These are phyloP conservation scores for Thalassarche chlororhynchos DNA, from an alignment of 2,113 vertebrate species.

Conservation along the genomic window DNA sequence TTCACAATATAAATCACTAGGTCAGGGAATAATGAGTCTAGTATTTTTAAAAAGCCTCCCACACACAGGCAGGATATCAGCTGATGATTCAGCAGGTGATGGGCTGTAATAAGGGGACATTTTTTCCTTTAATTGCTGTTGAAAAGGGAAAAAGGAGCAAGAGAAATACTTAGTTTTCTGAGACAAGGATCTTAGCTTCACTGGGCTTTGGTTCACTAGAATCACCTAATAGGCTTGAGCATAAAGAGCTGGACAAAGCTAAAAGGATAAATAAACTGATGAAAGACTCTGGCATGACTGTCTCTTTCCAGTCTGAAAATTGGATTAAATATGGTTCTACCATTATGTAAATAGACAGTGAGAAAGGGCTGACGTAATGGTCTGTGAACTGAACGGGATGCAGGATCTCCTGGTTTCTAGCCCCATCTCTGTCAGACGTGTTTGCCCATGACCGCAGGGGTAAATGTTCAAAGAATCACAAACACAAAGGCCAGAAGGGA, in stretches of 20 bases:
- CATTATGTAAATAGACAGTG: background rate
- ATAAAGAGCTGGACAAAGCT: background rate
- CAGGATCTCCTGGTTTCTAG: background rate
- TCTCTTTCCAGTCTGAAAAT: background rate
- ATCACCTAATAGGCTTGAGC: background rate
- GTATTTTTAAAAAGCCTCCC: slow-evolving; percentile 18
- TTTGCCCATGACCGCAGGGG: background rate
- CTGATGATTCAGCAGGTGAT: slow-evolving; percentile 33
- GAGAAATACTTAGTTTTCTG: background rate
- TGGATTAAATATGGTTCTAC: background rate
- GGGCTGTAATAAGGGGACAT: background rate
- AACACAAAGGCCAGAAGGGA: background rate
- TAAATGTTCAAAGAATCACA: background rate
- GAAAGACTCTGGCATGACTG: background rate
- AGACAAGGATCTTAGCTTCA: background rate
- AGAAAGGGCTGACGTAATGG: background rate
- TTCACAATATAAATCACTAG: slow-evolving; percentile 28
- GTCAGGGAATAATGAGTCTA: slow-evolving; percentile 35
- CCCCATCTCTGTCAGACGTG: background rate
- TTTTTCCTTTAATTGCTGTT: slow-evolving; percentile 42
- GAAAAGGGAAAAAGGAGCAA: background rate
- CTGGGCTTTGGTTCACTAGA: background rate
- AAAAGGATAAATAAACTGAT: background rate
- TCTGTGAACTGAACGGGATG: background rate
- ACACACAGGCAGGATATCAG: background rate